A percentile compares a stretch with the other conserved stretches of the same genome.
Conservation (phyloP, 1,140 invertebrate genomes). For the Ooceraea biroi region DNA sequence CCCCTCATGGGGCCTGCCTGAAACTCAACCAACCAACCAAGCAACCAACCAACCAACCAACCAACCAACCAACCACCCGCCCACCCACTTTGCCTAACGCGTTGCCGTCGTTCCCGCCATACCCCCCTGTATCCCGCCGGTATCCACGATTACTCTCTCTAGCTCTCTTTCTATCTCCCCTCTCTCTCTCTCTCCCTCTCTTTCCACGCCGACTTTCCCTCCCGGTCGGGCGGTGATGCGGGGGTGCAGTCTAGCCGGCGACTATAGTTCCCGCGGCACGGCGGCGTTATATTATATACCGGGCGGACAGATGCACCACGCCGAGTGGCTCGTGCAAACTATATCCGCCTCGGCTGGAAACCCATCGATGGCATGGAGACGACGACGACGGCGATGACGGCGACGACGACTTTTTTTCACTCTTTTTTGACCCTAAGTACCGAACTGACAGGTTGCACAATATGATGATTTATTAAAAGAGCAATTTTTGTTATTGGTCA, state of each 20-base stretch:
- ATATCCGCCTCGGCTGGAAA: constrained; percentile 64
- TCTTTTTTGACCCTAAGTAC: constrained; percentile 23
- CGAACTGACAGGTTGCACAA: too few relatives aligned
- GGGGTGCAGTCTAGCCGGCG: constrained; percentile 80
- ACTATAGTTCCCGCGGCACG: constrained; percentile 69
- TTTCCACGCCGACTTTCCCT: constrained; percentile 68
- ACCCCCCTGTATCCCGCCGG: constrained; percentile 19
- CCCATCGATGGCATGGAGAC: constrained; percentile 58
- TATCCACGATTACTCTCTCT: constrained; percentile 38
- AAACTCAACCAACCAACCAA: constrained; percentile 55
- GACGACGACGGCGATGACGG: neutral
- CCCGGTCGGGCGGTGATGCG: constrained; percentile 67
- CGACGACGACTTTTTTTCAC: neutral
- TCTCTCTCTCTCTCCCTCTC: constrained; percentile 46
- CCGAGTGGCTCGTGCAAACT: constrained; percentile 23
- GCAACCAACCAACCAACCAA: constrained; percentile 41
- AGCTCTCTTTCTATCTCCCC: constrained; percentile 21
- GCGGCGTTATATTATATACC: constrained; percentile 65
- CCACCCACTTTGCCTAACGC: constrained; percentile 58
- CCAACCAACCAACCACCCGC: constrained; percentile 11
- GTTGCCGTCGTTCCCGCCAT: constrained; percentile 28
- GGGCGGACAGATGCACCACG: constrained; percentile 20
- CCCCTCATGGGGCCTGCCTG: constrained; percentile 26
- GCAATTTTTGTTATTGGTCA: too few relatives aligned
- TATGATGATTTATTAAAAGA: too few relatives aligned